Percentiles rank a stretch among this genome's conserved stretches.
Evolutionary conservation across 1,140 invertebrate species (phyloP).

Genomic region (Atta colombica): DNA sequence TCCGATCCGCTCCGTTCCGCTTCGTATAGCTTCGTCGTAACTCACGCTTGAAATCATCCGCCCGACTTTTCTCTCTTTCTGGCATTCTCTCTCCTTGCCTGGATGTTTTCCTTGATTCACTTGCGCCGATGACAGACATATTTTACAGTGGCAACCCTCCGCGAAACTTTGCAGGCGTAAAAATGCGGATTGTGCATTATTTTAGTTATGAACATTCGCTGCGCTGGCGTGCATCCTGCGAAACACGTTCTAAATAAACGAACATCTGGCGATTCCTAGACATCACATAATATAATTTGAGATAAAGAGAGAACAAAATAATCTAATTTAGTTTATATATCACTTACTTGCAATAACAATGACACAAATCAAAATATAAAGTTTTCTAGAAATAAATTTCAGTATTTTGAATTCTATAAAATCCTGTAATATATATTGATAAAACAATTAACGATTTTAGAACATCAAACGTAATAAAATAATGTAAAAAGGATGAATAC

Average conservation of each 20-base stretch:
- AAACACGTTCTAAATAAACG: not conserved
- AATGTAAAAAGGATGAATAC: no score
- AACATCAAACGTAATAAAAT: no score
- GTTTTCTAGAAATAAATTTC: no score
- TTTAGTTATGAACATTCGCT: not conserved
- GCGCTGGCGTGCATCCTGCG: not conserved
- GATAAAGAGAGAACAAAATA: not conserved
- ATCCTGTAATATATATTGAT: no score
- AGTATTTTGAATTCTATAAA: no score
- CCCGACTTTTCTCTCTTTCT: not conserved
- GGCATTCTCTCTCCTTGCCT: no score
- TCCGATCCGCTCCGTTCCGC: not conserved
- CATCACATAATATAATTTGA: not conserved
- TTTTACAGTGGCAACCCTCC: conserved; percentile 12
- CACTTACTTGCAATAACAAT: no score
- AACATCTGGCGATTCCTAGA: not conserved
- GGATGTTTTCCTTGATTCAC: conserved; percentile 6
- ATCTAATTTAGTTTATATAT: conserved; percentile 1
- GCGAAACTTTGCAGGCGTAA: not conserved
- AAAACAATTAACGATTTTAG: no score
- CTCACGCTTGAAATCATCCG: conserved; percentile 44
- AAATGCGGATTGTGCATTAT: conserved; percentile 3
- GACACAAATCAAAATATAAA: no score
- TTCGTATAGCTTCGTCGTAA: conserved; percentile 14
- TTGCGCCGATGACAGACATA: conserved; percentile 10